phyloP scores from a whole-genome alignment of 37 sponge, comb jelly and placozoan species.

The Diacarnus erythraeanus region DNA sequence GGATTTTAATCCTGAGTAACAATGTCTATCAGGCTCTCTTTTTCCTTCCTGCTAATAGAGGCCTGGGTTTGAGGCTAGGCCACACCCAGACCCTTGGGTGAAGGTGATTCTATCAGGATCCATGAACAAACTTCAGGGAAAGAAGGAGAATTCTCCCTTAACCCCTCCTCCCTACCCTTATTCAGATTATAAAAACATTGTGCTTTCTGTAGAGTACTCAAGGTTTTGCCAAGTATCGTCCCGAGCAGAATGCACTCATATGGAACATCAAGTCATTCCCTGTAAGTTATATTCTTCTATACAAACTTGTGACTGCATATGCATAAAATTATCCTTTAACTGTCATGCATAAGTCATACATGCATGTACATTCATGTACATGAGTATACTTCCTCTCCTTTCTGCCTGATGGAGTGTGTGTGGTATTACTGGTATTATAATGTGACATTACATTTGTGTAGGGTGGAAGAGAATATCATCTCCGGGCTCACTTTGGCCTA shows the following conservation, averaged over 20 bases:
- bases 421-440: not conserved
- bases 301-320: too few species aligned
- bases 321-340: too few species aligned
- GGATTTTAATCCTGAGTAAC: too few species aligned
- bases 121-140: too few species aligned
- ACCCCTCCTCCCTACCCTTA: too few species aligned
- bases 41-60: too few species aligned
- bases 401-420: not conserved
- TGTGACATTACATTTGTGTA: conserved; percentile 35
- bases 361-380: not conserved
- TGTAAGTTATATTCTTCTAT: conserved; percentile 46
- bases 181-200: too few species aligned
- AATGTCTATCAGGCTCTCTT: too few species aligned
- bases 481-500: conserved; percentile 96
- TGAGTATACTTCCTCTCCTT: not conserved
- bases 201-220: conserved; percentile 36
- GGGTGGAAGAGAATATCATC: conserved; percentile 93
- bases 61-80: too few species aligned
- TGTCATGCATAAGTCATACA: not conserved
- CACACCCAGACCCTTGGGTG: too few species aligned
- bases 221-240: conserved; percentile 89
- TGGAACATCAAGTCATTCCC: conserved; percentile 96
- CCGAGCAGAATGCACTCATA: conserved; percentile 83
- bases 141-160: too few species aligned
- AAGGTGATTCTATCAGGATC: too few species aligned